A percentile compares a stretch with the other conserved stretches of the same genome.
These are phyloP conservation scores for Cephalopachus bancanus DNA, from an alignment of 2,797 vertebrate species.

Conservation along the genomic window DNA sequence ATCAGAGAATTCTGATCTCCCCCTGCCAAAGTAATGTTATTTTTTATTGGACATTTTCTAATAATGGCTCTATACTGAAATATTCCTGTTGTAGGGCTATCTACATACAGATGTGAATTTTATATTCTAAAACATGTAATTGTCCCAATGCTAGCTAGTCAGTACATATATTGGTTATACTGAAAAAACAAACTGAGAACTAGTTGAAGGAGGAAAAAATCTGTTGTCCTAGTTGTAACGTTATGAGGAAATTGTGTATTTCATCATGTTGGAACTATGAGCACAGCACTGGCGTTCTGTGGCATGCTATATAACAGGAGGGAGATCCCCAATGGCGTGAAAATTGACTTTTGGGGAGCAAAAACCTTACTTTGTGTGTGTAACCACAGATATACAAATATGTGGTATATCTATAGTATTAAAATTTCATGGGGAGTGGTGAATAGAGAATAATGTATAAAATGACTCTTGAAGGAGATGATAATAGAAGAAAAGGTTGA, in stretches of 20 bases:
- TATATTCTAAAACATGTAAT: not conserved
- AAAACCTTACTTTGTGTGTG: not conserved
- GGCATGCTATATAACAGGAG: not conserved
- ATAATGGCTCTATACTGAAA: not conserved
- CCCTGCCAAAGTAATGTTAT: not conserved
- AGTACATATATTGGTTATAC: not conserved
- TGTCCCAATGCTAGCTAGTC: not conserved
- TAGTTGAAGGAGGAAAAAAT: not conserved
- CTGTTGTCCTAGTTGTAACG: not conserved
- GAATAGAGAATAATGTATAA: constrained; percentile 17
- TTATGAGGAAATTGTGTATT: not conserved
- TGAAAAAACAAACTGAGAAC: not conserved
- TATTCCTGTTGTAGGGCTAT: not conserved
- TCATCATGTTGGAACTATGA: not conserved
- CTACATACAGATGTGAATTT: not conserved
- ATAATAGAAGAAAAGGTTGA: not conserved
- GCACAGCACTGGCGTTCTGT: not conserved
- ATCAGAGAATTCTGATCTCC: not conserved
- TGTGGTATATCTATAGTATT: not conserved
- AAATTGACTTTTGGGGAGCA: not conserved
- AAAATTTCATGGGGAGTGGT: not conserved
- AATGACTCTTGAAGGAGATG: not conserved
- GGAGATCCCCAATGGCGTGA: not conserved
- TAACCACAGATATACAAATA: not conserved
- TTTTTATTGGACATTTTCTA: not conserved